These are phyloP conservation scores for Diarsia dahlii DNA, from an alignment of 2,888 invertebrate genomes.

Conservation along the genomic window DNA sequence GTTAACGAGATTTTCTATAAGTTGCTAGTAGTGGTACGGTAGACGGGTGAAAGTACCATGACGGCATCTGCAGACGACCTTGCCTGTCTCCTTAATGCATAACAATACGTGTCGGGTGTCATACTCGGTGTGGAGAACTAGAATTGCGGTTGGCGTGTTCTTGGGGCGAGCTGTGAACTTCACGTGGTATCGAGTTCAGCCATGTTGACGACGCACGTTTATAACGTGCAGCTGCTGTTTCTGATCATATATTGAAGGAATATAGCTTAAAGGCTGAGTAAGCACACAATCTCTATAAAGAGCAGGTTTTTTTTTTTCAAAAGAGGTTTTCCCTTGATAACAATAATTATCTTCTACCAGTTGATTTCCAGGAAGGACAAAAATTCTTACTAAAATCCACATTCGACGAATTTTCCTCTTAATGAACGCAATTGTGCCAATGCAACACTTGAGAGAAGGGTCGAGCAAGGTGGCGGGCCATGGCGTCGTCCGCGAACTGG, in stretches of 20 bases:
- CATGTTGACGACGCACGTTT: slow-evolving; percentile 34
- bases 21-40: slow-evolving; percentile 32
- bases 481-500: slow-evolving; percentile 79
- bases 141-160: slow-evolving; percentile 60
- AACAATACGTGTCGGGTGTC: slow-evolving; percentile 68
- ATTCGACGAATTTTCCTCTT: slow-evolving; percentile 57
- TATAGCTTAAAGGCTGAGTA: neutral
- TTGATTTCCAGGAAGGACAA: slow-evolving; percentile 6
- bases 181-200: slow-evolving; percentile 44
- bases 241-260: slow-evolving; percentile 9
- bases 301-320: neutral
- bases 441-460: slow-evolving; percentile 79
- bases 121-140: slow-evolving; percentile 55
- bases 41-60: slow-evolving; percentile 84
- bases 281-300: neutral
- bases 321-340: neutral
- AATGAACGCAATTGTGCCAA: slow-evolving; percentile 72
- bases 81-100: slow-evolving; percentile 74
- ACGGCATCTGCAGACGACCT: slow-evolving; percentile 81
- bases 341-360: neutral
- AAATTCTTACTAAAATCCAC: slow-evolving; percentile 22
- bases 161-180: slow-evolving; percentile 58
- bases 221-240: slow-evolving; percentile 12
- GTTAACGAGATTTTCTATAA: slow-evolving; percentile 56
- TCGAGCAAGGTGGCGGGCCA: slow-evolving; percentile 77